Evolutionary conservation across 2,888 invertebrate species (phyloP).

Genomic region (Eucera pruinosa): DNA sequence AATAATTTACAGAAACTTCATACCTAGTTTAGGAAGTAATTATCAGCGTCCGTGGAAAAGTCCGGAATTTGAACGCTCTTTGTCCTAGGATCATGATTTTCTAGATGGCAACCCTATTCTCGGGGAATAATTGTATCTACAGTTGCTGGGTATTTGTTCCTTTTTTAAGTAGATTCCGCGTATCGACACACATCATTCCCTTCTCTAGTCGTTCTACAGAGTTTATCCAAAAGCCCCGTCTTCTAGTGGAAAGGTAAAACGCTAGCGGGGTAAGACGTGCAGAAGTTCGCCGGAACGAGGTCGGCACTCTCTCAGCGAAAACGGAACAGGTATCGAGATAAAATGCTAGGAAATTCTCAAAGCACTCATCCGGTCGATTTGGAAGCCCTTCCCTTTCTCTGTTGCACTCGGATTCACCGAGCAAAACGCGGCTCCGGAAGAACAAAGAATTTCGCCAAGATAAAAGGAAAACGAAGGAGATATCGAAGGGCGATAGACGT

Average conservation of each 20-base stretch:
- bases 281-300: constrained; percentile 28
- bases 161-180: background rate
- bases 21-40: no score
- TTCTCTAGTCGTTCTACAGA: background rate
- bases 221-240: constrained; percentile 18
- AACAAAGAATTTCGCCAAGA: constrained; percentile 45
- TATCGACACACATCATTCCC: constrained; percentile 7
- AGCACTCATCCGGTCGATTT: constrained; percentile 22
- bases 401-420: constrained; percentile 35
- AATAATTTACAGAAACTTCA: no score
- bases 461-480: constrained; percentile 48
- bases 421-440: constrained; percentile 12
- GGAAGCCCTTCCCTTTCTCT: constrained; percentile 12
- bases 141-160: no score
- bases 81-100: no score
- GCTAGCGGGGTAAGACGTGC: constrained; percentile 6
- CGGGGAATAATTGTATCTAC: no score
- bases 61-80: no score
- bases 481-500: constrained; percentile 46
- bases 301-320: constrained; percentile 33
- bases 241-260: constrained; percentile 7
- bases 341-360: constrained; percentile 50
- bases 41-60: no score
- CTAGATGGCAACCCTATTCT: no score
- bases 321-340: constrained; percentile 51